Evolutionary conservation across 2,797 vertebrate species (phyloP).

Genomic region (Scarus forsteni): DNA sequence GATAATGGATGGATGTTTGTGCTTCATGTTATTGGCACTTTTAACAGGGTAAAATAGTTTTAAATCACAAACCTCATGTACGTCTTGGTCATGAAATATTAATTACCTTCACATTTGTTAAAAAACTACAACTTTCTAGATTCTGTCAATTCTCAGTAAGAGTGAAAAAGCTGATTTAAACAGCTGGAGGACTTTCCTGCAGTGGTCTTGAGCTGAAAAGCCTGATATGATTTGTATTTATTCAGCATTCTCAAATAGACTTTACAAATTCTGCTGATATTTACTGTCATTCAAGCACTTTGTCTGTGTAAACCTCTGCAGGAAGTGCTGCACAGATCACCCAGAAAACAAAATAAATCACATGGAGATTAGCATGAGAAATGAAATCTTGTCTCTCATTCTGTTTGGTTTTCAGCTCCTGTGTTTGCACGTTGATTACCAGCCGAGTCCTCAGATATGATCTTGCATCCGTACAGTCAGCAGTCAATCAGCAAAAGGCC

Average conservation of each 20-base stretch:
- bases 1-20: too few relatives aligned
- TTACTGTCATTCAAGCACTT: conserved; percentile 19
- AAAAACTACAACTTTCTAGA: not conserved
- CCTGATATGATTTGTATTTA: conserved; percentile 12
- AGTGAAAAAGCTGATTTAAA: conserved; percentile 12
- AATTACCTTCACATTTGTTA: not conserved
- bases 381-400: conserved; percentile 5
- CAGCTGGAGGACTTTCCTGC: conserved; percentile 5
- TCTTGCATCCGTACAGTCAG: not conserved
- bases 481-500: not conserved
- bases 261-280: not conserved
- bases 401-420: conserved; percentile 7
- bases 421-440: conserved; percentile 25
- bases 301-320: conserved; percentile 15
- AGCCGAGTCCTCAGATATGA: conserved; percentile 11
- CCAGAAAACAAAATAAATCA: conserved; percentile 14
- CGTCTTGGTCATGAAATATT: too few relatives aligned
- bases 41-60: too few relatives aligned
- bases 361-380: conserved; percentile 3
- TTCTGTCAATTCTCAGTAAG: conserved; percentile 6
- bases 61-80: too few relatives aligned
- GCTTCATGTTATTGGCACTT: too few relatives aligned
- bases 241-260: not conserved
- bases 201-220: conserved; percentile 16
- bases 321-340: conserved; percentile 13